phyloP scores from a whole-genome alignment of 2,113 vertebrate genomes.

The Numenius arquata region DNA sequence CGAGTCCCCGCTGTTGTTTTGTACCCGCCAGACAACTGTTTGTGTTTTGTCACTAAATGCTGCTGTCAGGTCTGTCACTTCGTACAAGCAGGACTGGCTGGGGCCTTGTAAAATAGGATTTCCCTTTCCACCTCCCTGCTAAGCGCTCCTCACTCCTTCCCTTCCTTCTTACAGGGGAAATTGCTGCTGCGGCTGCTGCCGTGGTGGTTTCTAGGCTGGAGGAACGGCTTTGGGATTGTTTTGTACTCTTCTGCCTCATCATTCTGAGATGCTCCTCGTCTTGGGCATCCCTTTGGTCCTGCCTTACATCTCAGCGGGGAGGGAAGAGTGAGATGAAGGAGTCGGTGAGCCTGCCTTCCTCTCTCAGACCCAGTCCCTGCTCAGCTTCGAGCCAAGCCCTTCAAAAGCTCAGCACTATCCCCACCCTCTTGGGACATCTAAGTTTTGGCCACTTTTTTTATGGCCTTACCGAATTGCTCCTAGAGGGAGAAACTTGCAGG shows the following conservation, averaged over 20 bases:
- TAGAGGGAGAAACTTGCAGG: background rate
- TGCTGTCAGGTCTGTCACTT: constrained; percentile 22
- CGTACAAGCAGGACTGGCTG: background rate
- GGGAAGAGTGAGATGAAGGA: background rate
- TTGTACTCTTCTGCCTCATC: background rate
- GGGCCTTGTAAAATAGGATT: background rate
- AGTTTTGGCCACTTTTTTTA: background rate
- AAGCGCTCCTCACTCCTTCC: background rate
- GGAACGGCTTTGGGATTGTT: background rate
- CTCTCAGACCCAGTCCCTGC: background rate
- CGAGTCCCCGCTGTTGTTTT: background rate
- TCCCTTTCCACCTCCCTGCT: constrained; percentile 7
- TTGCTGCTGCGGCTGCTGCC: background rate
- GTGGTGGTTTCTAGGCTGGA: background rate
- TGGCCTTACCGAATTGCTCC: background rate
- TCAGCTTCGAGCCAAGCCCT: background rate
- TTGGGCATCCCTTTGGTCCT: background rate
- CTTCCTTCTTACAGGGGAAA: background rate
- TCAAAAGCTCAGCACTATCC: background rate
- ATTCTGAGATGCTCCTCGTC: rapidly evolving
- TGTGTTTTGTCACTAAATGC: background rate
- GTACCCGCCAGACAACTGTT: background rate
- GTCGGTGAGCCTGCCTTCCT: rapidly evolving
- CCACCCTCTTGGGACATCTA: background rate
- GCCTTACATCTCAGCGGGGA: background rate